Base-by-base conservation (phyloP, 2,797 vertebrate species). In the Galaxias olidus region DNA sequence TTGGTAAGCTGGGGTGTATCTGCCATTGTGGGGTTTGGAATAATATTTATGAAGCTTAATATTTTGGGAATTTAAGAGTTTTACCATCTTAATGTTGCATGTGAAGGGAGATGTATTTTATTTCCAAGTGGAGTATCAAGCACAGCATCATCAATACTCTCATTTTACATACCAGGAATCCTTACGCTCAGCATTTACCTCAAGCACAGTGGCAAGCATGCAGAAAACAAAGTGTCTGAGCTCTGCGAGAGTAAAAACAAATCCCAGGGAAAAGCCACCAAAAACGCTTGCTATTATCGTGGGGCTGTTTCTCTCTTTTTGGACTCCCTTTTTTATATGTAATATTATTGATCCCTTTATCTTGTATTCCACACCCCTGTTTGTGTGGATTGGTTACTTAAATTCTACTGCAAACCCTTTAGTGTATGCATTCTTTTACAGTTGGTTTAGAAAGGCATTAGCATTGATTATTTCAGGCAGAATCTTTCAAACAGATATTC, bases 171-270 rank as follows among this genome's bases (percentile, higher is more conserved):
- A n/a, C n/a, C n/a, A n/a, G n/a, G n/a, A n/a, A n/a, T n/a, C n/a
- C 83, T 94, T 66, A 95, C 96, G 91, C 15, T 95, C 1, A 89
- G 71, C 42, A 61, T 95, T 65, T 97, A 96, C 18, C 77, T 83
- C 1, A 96, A 92, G 76, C 94, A 6, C 90, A 85, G 65, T 90
- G 63, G 49, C 95, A 96, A 56, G 87, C 84, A 15, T 88, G 69
- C 73, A 91, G 85, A 43, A 75, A 4, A 45, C 46, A 20, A 76
- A 80, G 40, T 52, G 73, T 61, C 61, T 68, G 59, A 76, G n/a
- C n/a, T n/a, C n/a, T n/a, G n/a, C n/a, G 74, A 6, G 77, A 54
- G 40, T 77, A 73, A 8, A 77, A 44, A 87, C 74, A 47, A 75
- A 70, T 61, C 88, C 67, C 68, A 92, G 94, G 77, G 82, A 78